Evolutionary conservation across 2,888 invertebrate genomes (phyloP).

Genomic region (Netelia fuscicornis): DNA sequence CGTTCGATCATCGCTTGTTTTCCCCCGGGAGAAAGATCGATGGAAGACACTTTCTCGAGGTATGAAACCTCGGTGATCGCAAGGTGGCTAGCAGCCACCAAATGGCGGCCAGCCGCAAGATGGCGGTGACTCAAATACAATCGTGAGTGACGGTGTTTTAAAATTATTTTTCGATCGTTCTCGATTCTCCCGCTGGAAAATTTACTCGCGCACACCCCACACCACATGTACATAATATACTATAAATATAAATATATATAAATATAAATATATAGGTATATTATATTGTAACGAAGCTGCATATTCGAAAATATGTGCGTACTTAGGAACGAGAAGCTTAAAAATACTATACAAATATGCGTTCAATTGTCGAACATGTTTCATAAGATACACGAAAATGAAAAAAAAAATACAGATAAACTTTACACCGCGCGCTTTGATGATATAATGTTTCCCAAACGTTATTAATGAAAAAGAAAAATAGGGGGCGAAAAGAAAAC

Average conservation of each 20-base stretch:
- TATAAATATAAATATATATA: conserved; percentile 65
- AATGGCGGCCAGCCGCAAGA: not conserved
- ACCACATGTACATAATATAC: conserved; percentile 67
- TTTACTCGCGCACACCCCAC: conserved; percentile 45
- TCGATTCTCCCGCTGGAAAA: conserved; percentile 35
- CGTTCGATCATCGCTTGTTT: conserved; percentile 18
- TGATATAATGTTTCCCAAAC: conserved; percentile 46
- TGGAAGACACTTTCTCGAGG: conserved; percentile 61
- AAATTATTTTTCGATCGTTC: conserved; percentile 29
- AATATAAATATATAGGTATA: conserved; percentile 67
- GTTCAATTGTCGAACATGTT: conserved; percentile 48
- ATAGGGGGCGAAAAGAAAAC: conserved; percentile 9
- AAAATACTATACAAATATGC: conserved; percentile 60
- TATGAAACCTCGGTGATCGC: conserved; percentile 71
- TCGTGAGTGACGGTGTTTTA: conserved; percentile 46
- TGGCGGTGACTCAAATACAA: conserved; percentile 21
- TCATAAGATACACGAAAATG: conserved; percentile 24
- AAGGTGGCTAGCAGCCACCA: not conserved
- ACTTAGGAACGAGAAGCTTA: conserved; percentile 64
- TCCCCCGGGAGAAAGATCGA: conserved; percentile 17
- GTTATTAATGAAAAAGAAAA: conserved; percentile 38
- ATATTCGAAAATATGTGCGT: conserved; percentile 64
- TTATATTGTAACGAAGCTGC: conserved; percentile 60
- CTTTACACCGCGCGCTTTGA: conserved; percentile 49
- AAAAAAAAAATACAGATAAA: conserved; percentile 8